Evolutionary conservation across 2,113 vertebrate genomes (phyloP), one percentile per base, ranked within the genome.

Genomic region (Oreochromis spilurus): DNA sequence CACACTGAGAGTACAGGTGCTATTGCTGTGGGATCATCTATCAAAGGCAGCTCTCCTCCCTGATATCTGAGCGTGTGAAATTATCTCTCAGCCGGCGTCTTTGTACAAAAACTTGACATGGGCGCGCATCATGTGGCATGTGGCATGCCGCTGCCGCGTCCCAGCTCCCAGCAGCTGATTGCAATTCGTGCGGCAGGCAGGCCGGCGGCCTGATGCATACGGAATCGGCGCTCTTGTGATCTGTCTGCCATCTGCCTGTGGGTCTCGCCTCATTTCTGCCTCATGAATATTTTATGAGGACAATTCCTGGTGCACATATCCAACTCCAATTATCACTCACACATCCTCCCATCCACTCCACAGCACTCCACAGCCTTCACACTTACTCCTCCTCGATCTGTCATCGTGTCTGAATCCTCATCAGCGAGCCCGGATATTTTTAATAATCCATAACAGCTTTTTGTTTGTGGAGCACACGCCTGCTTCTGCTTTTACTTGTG

Each of bases 261-360:
- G 83, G 88, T 89, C 70, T 77, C 7, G 19, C 36, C 84, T 87
- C 81, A 57, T 84, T 89, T 91, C 85, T 81, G 81, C 77, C 79
- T 93, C 94, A 90, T 94, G 90, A 91, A 95, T 94, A 84, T 85
- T 91, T 94, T 89, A 95, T 90, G 86, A 93, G 43, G 93, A 62
- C 70, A 24, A 84, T 89, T 92, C 89, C 89, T 67, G 54, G 83
- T 88, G 89, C 86, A 84, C 85, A 83, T 84, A 81, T 88, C 91
- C 82, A 88, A 88, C 87, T 89, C 81, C 91, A 90, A 92, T 94
- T 92, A 94, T 92, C 91, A 90, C 81, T 83, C 87, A 82, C 91
- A 75, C 85, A 60, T 57, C 81, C 83, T 50, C 60, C 79, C 26
- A 77, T 77, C 70, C 43, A 50, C 70, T 75, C 24, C 38, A 43